Conservation (phyloP, 2,797 vertebrate species). For the Danio jaintianensis region DNA sequence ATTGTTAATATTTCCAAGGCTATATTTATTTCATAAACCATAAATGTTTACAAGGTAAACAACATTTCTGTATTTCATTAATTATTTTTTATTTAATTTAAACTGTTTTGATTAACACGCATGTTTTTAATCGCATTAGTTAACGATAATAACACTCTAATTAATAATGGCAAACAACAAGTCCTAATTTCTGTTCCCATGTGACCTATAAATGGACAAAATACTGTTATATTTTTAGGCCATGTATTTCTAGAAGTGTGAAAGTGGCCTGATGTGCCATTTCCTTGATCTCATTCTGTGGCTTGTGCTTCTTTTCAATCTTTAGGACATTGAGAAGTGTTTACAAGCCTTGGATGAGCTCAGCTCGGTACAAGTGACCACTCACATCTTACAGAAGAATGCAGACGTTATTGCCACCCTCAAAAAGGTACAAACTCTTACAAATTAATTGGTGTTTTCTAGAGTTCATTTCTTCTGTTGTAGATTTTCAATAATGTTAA, state of each 20-base stretch:
- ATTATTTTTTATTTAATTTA: no score
- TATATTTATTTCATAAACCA: no score
- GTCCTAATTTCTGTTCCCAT: background rate
- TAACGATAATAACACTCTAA: background rate
- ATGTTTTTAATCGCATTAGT: background rate
- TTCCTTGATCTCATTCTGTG: background rate
- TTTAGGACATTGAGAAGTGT: constrained; percentile 93
- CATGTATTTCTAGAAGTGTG: background rate
- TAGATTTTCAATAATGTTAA: no score
- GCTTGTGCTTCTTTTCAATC: constrained; percentile 3
- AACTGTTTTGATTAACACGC: background rate
- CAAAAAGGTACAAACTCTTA: constrained; percentile 85
- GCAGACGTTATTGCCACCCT: constrained; percentile 94
- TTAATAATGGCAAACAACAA: background rate
- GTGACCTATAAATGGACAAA: background rate
- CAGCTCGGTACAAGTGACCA: constrained; percentile 91
- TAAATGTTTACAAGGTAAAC: no score
- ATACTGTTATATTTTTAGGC: background rate
- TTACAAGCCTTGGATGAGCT: constrained; percentile 91
- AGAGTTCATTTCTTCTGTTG: no score
- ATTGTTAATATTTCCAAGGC: no score
- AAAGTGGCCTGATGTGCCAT: background rate
- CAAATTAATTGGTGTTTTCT: no score
- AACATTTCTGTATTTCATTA: no score
- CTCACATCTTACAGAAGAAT: constrained; percentile 96